Evolutionary conservation across 2,888 invertebrate species (phyloP), one percentile per base, ranked within the genome.

Genomic region (Stegana nigrithorax): DNA sequence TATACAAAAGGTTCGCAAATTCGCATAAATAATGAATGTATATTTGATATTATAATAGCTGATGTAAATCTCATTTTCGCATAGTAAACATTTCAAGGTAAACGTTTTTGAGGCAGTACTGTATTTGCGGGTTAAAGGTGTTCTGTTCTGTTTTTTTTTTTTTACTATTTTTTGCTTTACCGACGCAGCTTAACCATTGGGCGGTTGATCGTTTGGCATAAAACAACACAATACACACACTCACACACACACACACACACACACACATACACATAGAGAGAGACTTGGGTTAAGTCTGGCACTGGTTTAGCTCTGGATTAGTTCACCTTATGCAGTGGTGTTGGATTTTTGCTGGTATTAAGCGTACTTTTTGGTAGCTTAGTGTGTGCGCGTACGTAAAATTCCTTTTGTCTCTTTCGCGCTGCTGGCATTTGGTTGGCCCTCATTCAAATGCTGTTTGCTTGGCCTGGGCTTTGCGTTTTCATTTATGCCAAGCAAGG

Each of bases 371-470:
- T 58, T 59, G 56, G 60, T 58, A 60, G 57, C 64, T 67, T 68
- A 60, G 67, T 60, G 57, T 29, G 42, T 66, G 44, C 26, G 42
- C 45, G 57, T 56, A n/a, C 23, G 55, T 60, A 66, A 56, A 39
- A 6, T 56, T n/a, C n/a, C n/a, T n/a, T 56, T 56, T 70, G 45
- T 62, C 68, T 62, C 25, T 68, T 69, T 71, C 19, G 27, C 70
- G 69, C 73, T 75, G 69, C 70, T 63, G 64, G 27, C 57, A 53
- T 56, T 66, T 32, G 62, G 56, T 32, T 19, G 2, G 29, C 26
- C 12, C n/a, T 36, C 19, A 25, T 19, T 26, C 32, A 21, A n/a
- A 53, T 65, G 39, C 17, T 50, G 19, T 45, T 60, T 56, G 44
- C 45, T 14, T 60, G 59, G 67, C 47, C 67, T 67, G 63, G 29